Conservation (phyloP, 2,797 vertebrate genomes). For the Coranthus polyacanthus region DNA sequence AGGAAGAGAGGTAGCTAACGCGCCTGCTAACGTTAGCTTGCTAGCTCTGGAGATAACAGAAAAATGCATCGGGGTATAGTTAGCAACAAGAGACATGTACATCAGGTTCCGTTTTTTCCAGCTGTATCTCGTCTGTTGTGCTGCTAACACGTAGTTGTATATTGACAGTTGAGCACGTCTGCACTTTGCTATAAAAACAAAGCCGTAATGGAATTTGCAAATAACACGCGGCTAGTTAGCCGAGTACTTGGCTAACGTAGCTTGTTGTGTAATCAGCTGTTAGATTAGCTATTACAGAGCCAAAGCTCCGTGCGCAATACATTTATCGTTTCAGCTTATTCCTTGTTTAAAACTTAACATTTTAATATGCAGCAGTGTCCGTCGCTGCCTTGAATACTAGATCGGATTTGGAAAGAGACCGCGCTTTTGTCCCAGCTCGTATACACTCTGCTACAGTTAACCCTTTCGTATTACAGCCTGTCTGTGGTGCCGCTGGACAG, state of each 20-base stretch:
- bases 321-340: not conserved
- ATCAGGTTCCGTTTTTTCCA: rapidly evolving
- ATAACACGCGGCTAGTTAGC: slow-evolving; percentile 76
- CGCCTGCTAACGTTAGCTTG: slow-evolving; percentile 65
- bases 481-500: slow-evolving; percentile 7
- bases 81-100: not conserved
- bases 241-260: slow-evolving; percentile 60
- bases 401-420: slow-evolving; percentile 80
- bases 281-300: not conserved
- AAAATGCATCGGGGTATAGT: slow-evolving; percentile 27
- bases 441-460: slow-evolving; percentile 72
- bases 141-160: not conserved
- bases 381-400: slow-evolving; percentile 37
- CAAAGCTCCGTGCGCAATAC: not conserved
- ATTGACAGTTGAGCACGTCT: not conserved
- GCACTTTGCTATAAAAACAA: not conserved
- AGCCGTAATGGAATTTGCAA: slow-evolving; percentile 34
- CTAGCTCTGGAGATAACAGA: slow-evolving; percentile 59
- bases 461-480: slow-evolving; percentile 75
- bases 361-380: slow-evolving; percentile 13
- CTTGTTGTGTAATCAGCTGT: slow-evolving; percentile 65
- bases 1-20: slow-evolving; percentile 77
- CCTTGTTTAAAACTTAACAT: not conserved
- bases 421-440: slow-evolving; percentile 81
- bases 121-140: rapidly evolving